Evolutionary conservation across 1,140 invertebrate species (phyloP).

Genomic region (Sinella curviseta): DNA sequence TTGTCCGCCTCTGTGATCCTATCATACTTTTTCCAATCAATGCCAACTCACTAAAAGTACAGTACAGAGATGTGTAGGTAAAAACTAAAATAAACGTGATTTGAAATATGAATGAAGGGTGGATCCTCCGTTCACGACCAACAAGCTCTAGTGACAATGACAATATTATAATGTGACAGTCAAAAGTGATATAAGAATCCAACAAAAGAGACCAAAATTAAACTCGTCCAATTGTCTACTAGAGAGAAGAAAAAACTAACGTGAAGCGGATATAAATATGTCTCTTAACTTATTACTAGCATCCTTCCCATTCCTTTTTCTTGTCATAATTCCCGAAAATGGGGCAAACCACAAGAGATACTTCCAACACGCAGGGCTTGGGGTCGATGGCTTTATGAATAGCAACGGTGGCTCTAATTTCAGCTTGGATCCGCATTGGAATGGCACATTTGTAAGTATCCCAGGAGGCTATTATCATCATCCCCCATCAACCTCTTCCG

Average conservation of each 20-base stretch:
- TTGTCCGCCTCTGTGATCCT: no score
- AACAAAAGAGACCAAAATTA: no score
- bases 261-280: background rate
- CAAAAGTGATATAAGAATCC: no score
- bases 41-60: no score
- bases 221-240: background rate
- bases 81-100: no score
- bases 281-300: background rate
- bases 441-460: background rate
- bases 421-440: background rate
- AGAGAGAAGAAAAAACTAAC: background rate
- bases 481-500: background rate
- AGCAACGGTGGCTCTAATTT: background rate
- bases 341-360: slow-evolving; percentile 1
- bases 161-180: no score
- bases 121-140: no score
- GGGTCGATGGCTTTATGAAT: background rate
- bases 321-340: slow-evolving; percentile 6
- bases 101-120: no score
- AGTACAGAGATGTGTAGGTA: no score
- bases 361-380: background rate
- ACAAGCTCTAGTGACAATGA: no score
- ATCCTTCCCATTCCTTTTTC: background rate
- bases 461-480: background rate
- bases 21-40: no score